A percentile compares a stretch with the other conserved stretches of the same genome.
Evolutionary conservation across 1,140 invertebrate genomes (phyloP).

Genomic region (Drosophila teissieri): DNA sequence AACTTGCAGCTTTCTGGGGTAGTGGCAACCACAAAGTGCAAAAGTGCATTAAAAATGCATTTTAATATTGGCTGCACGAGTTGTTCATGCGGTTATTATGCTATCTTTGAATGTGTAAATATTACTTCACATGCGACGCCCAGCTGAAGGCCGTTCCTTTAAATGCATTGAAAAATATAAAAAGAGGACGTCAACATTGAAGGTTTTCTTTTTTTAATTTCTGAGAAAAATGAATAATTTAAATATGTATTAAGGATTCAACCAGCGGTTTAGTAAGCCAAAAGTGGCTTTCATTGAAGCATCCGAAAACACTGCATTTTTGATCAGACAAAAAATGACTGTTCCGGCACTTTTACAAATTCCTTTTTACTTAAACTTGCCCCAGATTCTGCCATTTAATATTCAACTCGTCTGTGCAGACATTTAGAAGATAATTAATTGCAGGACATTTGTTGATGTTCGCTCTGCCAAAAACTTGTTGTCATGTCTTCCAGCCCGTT

Average conservation of each 20-base stretch:
- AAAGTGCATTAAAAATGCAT: conserved; percentile 66
- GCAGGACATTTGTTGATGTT: conserved; percentile 67
- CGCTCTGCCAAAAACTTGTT: conserved; percentile 64
- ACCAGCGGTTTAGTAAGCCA: too few species aligned
- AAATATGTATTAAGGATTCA: too few species aligned
- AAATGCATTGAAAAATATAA: background rate
- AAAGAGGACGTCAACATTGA: background rate
- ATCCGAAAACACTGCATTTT: too few species aligned
- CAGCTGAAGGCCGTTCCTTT: background rate
- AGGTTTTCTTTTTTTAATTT: conserved; percentile 2
- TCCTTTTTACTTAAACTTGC: background rate
- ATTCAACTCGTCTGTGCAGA: conserved; percentile 9
- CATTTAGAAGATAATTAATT: conserved; percentile 67
- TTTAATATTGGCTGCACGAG: conserved; percentile 48
- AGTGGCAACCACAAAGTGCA: conserved; percentile 47
- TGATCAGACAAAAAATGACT: background rate
- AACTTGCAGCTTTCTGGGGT: conserved; percentile 24
- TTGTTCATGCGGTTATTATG: conserved; percentile 23
- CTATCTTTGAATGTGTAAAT: background rate
- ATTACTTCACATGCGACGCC: background rate
- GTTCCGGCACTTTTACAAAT: background rate
- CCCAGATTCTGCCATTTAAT: conserved; percentile 8
- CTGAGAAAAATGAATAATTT: too few species aligned
- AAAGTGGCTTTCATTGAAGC: too few species aligned
- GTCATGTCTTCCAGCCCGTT: conserved; percentile 59